Evolutionary conservation across 2,797 vertebrate species (phyloP), one percentile per base, ranked within the genome.

Genomic region (Rhodeus uyekii): DNA sequence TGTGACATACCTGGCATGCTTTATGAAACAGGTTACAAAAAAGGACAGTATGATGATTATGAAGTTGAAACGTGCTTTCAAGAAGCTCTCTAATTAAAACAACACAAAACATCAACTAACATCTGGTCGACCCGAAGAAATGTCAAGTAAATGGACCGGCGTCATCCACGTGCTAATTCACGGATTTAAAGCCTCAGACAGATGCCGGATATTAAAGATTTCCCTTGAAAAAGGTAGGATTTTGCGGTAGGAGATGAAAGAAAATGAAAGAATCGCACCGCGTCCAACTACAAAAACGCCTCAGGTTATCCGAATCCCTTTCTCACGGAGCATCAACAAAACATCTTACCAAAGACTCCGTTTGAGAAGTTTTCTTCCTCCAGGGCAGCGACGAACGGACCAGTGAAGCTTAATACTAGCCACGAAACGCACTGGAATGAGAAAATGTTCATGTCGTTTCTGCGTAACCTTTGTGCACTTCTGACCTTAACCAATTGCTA

Each of bases 391-490:
- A 89, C 92, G 87, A 86, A 58, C 58, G 83, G 87, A 84, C 91
- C 88, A 58, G 90, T 86, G 84, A 89, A 90, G 67, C 87, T 89
- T 88, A 93, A 89, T 75, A 91, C 81, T 86, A 93, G 65, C 81
- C 92, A 86, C 88, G 80, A 89, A 83, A 93, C 68, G 84, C 90
- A 87, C 65, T 42, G 42, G 61, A 87, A 55, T 22, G 63, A 75
- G 86, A 89, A 89, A 77, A 82, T 71, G 89, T 89, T 93, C 94
- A 95, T 95, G 24, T 90, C 94, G 91, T 90, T 87, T 78, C 64
- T 74, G 46, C 48, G 48, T 29, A 18, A 42, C 27, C 63, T n/a
- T 32, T 42, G 60, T 27, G 38, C 61, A 38, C 61, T 13, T 58
- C 9, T 75, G 46, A 44, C 65, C 48, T 27, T 58, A 36, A 6